phyloP scores from a whole-genome alignment of 2,888 invertebrate species.

The Oeneis ivallda region DNA sequence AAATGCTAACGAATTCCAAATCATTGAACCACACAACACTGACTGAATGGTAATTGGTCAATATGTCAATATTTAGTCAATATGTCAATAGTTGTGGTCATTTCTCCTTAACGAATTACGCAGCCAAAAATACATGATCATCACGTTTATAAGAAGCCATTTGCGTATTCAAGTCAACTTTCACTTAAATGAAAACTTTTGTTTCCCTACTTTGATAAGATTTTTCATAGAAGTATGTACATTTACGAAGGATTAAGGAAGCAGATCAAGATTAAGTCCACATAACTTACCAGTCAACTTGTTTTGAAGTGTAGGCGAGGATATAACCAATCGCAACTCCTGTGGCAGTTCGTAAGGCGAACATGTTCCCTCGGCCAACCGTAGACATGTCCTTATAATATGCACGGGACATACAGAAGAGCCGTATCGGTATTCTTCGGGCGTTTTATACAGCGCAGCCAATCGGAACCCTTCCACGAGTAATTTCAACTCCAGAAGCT shows the following conservation, averaged over 20 bases:
- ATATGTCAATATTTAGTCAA: too few relatives aligned
- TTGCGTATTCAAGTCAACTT: too few relatives aligned
- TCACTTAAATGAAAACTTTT: too few relatives aligned
- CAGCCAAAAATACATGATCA: too few relatives aligned
- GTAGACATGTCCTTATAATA: conserved; percentile 83
- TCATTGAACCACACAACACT: too few relatives aligned
- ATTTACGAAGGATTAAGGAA: neutral
- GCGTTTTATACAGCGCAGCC: conserved; percentile 76
- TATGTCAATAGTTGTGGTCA: too few relatives aligned
- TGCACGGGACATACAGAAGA: conserved; percentile 75
- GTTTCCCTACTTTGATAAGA: too few relatives aligned
- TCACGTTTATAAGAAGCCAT: too few relatives aligned
- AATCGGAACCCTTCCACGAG: conserved; percentile 83
- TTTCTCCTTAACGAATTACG: too few relatives aligned
- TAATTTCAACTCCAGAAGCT: conserved; percentile 80
- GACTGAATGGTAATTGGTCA: too few relatives aligned
- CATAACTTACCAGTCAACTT: conserved; percentile 62
- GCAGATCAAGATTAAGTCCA: neutral
- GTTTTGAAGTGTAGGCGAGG: conserved; percentile 63
- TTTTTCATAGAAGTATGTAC: too few relatives aligned
- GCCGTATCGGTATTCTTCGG: conserved; percentile 65
- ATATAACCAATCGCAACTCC: conserved; percentile 83
- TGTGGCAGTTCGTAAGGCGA: conserved; percentile 84
- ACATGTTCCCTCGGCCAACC: conserved; percentile 83
- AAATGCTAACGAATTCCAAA: too few relatives aligned